Percentiles rank a stretch among this genome's conserved stretches.
phyloP scores from a whole-genome alignment of 2,888 invertebrate genomes.

The Dascillus cervinus region DNA sequence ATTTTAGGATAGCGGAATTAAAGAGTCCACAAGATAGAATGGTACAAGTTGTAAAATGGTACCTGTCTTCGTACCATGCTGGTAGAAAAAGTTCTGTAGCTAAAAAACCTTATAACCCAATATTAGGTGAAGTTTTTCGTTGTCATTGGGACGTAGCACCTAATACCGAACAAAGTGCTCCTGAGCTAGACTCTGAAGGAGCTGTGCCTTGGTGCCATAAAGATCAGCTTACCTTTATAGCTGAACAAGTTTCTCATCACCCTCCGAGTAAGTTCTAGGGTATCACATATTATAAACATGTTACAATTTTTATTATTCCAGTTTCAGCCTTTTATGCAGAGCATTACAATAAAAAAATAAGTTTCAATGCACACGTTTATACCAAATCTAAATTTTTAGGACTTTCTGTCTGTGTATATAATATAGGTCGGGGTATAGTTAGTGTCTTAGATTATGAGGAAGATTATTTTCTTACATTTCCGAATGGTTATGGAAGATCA shows the following conservation, averaged over 20 bases:
- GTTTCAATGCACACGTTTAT: slow-evolving; percentile 94
- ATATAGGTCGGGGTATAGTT: slow-evolving; percentile 92
- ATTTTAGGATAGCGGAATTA: slow-evolving; percentile 77
- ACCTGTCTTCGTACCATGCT: slow-evolving; percentile 97
- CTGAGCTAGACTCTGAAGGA: slow-evolving; percentile 56
- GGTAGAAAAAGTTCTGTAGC: slow-evolving; percentile 95
- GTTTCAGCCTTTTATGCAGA: slow-evolving; percentile 99
- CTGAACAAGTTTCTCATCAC: slow-evolving; percentile 99
- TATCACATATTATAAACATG: background rate
- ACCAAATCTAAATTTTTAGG: slow-evolving; percentile 99
- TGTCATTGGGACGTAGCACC: slow-evolving; percentile 72
- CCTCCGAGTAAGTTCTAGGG: slow-evolving; percentile 70
- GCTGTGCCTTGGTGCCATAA: slow-evolving; percentile 87
- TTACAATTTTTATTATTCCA: slow-evolving; percentile 34
- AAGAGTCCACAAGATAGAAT: slow-evolving; percentile 82
- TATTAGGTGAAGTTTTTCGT: slow-evolving; percentile 92
- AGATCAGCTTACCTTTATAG: slow-evolving; percentile 86
- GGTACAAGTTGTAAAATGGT: slow-evolving; percentile 93
- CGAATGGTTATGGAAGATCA: slow-evolving; percentile 97
- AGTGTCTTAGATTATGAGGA: slow-evolving; percentile 84
- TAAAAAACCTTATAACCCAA: slow-evolving; percentile 98
- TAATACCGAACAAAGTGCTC: slow-evolving; percentile 5
- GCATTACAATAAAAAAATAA: slow-evolving; percentile 81
- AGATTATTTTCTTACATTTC: slow-evolving; percentile 93
- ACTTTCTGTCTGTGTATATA: slow-evolving; percentile 94